These are phyloP conservation scores for Clarias pachynema DNA, from an alignment of 2,797 vertebrate genomes.

Conservation along the genomic window DNA sequence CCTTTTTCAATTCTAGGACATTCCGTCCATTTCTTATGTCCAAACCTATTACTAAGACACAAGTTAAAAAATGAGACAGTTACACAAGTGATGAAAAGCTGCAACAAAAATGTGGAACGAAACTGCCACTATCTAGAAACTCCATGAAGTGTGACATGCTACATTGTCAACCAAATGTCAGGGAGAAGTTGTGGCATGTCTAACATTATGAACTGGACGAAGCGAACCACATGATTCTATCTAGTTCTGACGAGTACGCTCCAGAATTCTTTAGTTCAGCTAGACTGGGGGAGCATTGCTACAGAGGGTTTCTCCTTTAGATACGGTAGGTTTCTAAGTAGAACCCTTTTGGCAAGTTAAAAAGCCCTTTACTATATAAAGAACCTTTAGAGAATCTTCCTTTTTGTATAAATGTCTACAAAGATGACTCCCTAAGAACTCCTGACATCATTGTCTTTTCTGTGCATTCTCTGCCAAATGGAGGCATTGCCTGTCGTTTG, in stretches of 20 bases:
- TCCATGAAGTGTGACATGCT: constrained; percentile 22
- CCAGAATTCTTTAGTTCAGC: neutral
- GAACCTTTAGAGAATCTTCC: neutral
- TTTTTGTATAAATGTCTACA: neutral
- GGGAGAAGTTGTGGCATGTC: constrained; percentile 18
- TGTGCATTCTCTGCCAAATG: constrained; percentile 39
- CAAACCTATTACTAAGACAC: too few relatives aligned
- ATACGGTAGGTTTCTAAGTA: too few relatives aligned
- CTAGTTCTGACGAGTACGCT: neutral
- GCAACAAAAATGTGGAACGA: constrained; percentile 14
- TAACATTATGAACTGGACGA: constrained; percentile 34
- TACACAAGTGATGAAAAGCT: constrained; percentile 20
- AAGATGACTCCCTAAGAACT: neutral
- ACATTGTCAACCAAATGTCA: constrained; percentile 39
- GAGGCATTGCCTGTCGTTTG: constrained; percentile 51
- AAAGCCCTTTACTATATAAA: neutral
- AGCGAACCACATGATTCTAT: neutral
- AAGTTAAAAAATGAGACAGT: neutral
- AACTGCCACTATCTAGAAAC: constrained; percentile 37
- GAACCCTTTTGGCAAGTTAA: neutral
- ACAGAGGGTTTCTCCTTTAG: too few relatives aligned
- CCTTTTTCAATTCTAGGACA: neutral
- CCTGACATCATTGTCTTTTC: constrained; percentile 25
- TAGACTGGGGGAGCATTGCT: neutral
- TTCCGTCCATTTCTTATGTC: neutral